phyloP scores from a whole-genome alignment of 2,888 invertebrate genomes.

The Patella caerulea region DNA sequence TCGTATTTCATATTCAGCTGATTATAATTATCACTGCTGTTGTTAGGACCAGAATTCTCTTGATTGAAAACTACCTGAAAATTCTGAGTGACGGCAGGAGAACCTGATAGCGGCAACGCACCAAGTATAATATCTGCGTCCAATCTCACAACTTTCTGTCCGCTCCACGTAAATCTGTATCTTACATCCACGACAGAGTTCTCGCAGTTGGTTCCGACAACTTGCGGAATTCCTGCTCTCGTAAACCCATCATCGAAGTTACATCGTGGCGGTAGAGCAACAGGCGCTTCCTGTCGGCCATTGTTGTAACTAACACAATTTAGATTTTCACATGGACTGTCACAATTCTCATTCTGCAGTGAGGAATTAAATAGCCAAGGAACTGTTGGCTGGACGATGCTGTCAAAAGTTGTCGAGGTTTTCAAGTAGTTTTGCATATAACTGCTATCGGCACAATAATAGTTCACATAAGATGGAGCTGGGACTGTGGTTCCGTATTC shows the following conservation, averaged over 20 bases:
- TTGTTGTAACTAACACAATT: slow-evolving; percentile 32
- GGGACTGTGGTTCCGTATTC: background rate
- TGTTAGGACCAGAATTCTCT: slow-evolving; percentile 29
- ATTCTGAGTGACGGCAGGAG: slow-evolving; percentile 51
- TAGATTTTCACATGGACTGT: slow-evolving; percentile 2
- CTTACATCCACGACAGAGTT: slow-evolving; percentile 63
- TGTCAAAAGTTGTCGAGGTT: background rate
- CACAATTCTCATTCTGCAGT: background rate
- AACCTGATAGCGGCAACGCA: slow-evolving; percentile 12
- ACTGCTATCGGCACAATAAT: slow-evolving; percentile 16
- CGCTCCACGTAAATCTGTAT: slow-evolving; percentile 62
- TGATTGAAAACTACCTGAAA: slow-evolving; percentile 52
- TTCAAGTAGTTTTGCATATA: background rate
- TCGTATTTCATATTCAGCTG: slow-evolving; percentile 40
- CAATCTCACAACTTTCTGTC: slow-evolving; percentile 47
- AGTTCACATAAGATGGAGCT: slow-evolving; percentile 20
- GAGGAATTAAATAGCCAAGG: background rate
- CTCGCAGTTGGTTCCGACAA: slow-evolving; percentile 40
- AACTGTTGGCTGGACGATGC: background rate
- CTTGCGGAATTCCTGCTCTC: slow-evolving; percentile 42
- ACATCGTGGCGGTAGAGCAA: slow-evolving; percentile 45
- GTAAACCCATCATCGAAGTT: slow-evolving; percentile 50
- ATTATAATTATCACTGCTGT: slow-evolving; percentile 46
- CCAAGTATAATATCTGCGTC: slow-evolving; percentile 58
- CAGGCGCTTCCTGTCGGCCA: background rate